Evolutionary conservation across 2,113 vertebrate species (phyloP), one percentile per base, ranked within the genome.

Genomic region (Etheostoma cragini): DNA sequence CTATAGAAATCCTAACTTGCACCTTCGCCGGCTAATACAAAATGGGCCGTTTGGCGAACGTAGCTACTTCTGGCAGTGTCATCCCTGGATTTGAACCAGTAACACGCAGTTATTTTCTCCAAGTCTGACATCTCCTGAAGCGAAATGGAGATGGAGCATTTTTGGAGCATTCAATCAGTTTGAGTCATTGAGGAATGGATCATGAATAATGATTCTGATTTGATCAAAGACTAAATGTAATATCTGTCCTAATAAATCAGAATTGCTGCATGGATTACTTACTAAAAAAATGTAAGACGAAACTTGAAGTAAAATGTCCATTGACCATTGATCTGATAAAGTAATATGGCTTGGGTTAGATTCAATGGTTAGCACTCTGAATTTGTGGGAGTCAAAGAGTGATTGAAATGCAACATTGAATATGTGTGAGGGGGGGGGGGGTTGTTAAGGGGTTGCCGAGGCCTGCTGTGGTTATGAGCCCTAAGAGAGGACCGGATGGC

Each of bases 381-480:
- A 89, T 81, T 74, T 88, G 89, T 78, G 88, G 87, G 88, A 86
- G 91, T 90, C 85, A 91, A 92, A 89, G 83, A 84, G 90, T 92
- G 89, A 93, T 91, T 93, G 92, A 94, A 93, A 94, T 87, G 92
- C 92, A 92, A 84, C 85, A 88, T 70, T 86, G 91, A 92, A 87
- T 93, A 76, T 81, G 83, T 90, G 89, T 72, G 88, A 61, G 81
- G 11, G 72, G 83, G 61, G 68, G 73, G 83, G 75, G 76, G 81
- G 90, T 72, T 84, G 92, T 91, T 88, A 88, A 87, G 85, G 88
- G 80, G 89, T 92, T 91, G 91, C 92, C 91, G 89, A 87, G 92
- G 86, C 84, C 90, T 91, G 88, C 88, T 83, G 89, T 92, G 92
- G 92, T 94, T 90, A 93, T 67, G 93, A 94, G 94, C 87, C 94